phyloP scores from a whole-genome alignment of 2,888 invertebrate genomes.

The Asteroscopus sphinx region DNA sequence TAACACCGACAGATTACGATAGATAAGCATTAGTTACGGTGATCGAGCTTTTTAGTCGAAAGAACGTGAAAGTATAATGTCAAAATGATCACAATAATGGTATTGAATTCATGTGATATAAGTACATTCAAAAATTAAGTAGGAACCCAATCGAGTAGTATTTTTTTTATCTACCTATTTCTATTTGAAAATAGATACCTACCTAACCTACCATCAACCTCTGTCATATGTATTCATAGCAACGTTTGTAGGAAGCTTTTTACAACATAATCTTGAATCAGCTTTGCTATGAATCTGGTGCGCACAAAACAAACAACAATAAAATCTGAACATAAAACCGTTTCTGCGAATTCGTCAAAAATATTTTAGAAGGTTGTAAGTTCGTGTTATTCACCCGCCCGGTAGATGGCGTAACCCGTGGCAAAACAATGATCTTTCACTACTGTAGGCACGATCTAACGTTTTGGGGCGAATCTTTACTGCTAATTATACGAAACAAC shows the following conservation, averaged over 20 bases:
- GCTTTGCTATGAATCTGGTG: conserved; percentile 5
- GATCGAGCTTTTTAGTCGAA: conserved; percentile 59
- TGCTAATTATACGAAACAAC: conserved; percentile 70
- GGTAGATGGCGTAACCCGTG: conserved; percentile 80
- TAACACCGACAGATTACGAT: conserved; percentile 62
- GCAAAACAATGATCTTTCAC: conserved; percentile 71
- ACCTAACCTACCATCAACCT: too few relatives aligned
- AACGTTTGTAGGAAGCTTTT: conserved; percentile 15
- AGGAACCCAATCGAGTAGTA: background rate
- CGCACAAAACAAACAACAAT: conserved; percentile 3
- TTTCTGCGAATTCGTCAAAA: conserved; percentile 30
- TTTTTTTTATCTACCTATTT: too few relatives aligned
- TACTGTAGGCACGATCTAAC: conserved; percentile 48
- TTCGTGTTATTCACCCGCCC: conserved; percentile 48
- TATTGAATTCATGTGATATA: conserved; percentile 17
- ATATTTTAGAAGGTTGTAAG: conserved; percentile 24
- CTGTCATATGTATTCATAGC: background rate
- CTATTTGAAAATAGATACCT: too few relatives aligned
- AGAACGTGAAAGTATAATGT: conserved; percentile 53
- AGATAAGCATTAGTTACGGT: conserved; percentile 68
- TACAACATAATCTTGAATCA: conserved; percentile 5
- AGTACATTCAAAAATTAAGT: conserved; percentile 12
- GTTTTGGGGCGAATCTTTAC: conserved; percentile 65
- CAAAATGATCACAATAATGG: conserved; percentile 44
- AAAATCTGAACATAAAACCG: conserved; percentile 13